Percentiles rank a stretch among this genome's conserved stretches.
Conservation (phyloP, 1,140 invertebrate genomes). For the Camponotus pennsylvanicus region DNA sequence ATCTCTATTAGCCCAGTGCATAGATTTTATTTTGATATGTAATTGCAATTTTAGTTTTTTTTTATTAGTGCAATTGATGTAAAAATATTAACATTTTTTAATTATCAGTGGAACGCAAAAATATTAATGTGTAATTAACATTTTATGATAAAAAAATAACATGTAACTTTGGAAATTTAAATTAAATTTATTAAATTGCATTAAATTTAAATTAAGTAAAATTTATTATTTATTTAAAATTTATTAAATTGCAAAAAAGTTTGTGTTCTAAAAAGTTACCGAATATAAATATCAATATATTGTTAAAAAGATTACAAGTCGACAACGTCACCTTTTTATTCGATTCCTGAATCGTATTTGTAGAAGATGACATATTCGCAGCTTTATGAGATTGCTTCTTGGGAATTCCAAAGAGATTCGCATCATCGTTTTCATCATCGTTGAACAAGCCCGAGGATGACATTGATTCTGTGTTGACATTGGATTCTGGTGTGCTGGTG, state of each 20-base stretch:
- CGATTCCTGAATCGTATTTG: background rate
- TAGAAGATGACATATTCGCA: constrained; percentile 34
- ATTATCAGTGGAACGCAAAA: background rate
- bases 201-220: background rate
- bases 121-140: background rate
- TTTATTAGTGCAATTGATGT: background rate
- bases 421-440: constrained; percentile 77
- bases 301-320: background rate
- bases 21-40: background rate
- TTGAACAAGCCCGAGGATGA: constrained; percentile 72
- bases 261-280: background rate
- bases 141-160: background rate
- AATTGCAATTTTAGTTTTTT: constrained; percentile 14
- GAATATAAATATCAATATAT: background rate
- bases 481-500: constrained; percentile 77
- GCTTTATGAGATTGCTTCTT: constrained; percentile 64
- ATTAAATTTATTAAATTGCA: constrained; percentile 13
- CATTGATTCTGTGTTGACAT: constrained; percentile 55
- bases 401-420: constrained; percentile 74
- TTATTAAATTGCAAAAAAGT: background rate
- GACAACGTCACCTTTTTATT: constrained; percentile 67
- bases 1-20: background rate
- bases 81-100: constrained; percentile 7
- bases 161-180: background rate
- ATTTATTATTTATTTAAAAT: background rate